A percentile compares a stretch with the other conserved stretches of the same genome.
phyloP scores from a whole-genome alignment of 2,113 vertebrate genomes.

The Tetraodon nigroviridis region DNA sequence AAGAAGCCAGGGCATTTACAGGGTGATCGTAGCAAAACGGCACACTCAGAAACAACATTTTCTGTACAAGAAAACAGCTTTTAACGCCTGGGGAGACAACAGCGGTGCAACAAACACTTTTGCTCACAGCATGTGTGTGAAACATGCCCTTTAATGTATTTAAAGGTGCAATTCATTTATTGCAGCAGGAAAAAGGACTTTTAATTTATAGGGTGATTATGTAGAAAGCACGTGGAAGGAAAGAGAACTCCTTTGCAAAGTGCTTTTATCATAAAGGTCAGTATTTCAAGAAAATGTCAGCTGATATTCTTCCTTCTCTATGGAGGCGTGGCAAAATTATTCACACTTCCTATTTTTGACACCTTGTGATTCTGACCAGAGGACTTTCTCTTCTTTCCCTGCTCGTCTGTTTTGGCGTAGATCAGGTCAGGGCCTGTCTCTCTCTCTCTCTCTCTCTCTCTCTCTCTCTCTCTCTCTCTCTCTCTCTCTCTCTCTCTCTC shows the following conservation, averaged over 20 bases:
- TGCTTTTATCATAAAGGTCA: conserved; percentile 27
- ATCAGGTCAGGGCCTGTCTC: neutral
- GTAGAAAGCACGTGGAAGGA: too few species aligned
- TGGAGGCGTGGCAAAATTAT: neutral
- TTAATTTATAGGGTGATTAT: too few species aligned
- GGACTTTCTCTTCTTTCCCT: conserved; percentile 47
- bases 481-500: too few species aligned
- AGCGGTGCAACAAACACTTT: neutral
- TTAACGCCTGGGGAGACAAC: too few species aligned
- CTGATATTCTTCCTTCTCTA: conserved; percentile 23
- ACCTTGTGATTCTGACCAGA: conserved; percentile 34
- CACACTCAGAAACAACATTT: neutral
- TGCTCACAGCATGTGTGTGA: conserved; percentile 20
- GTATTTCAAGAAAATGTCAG: conserved; percentile 20
- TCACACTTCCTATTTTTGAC: conserved; percentile 47
- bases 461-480: too few species aligned
- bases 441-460: too few species aligned
- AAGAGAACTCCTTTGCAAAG: neutral
- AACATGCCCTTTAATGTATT: conserved; percentile 24
- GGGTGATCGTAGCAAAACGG: too few species aligned
- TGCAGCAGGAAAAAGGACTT: too few species aligned
- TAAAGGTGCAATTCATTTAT: too few species aligned
- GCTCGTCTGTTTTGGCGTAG: conserved; percentile 51
- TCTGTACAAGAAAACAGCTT: too few species aligned
- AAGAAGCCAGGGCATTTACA: conserved; percentile 8